Percentiles rank a stretch among this genome's conserved stretches.
These are phyloP conservation scores for Trididemnum nubilum DNA, from an alignment of 23 tunicate genomes.

Conservation along the genomic window DNA sequence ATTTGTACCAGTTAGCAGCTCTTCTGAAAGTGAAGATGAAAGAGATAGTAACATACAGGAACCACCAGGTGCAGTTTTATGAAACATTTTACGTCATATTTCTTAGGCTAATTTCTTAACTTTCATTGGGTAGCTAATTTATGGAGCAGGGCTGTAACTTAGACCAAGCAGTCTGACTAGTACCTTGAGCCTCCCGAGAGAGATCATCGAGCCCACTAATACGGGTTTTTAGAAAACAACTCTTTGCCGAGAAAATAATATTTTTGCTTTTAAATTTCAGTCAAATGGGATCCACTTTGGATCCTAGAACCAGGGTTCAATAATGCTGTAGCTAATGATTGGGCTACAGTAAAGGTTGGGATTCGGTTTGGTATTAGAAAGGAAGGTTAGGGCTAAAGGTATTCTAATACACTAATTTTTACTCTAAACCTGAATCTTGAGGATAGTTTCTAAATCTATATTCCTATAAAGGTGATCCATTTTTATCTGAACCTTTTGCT, in stretches of 20 bases:
- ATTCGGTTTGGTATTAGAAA: background rate
- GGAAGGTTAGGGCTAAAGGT: background rate
- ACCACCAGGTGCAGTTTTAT: slow-evolving; percentile 17
- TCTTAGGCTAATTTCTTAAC: slow-evolving; percentile 5
- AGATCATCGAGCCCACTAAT: background rate
- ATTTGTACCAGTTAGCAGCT: slow-evolving; percentile 11
- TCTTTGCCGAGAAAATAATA: background rate
- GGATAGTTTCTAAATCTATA: background rate
- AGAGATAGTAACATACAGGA: slow-evolving; percentile 1
- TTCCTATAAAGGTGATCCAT: background rate
- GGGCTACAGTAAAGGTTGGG: background rate
- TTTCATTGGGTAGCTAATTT: background rate
- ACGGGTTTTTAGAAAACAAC: background rate
- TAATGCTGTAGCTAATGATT: background rate
- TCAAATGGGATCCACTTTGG: slow-evolving; percentile 1
- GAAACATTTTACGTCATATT: background rate
- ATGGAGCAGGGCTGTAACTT: background rate
- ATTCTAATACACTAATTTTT: background rate
- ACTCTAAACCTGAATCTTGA: too few relatives aligned
- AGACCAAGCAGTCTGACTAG: slow-evolving; percentile 2
- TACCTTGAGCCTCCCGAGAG: background rate
- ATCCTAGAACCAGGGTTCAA: background rate
- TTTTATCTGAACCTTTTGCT: background rate
- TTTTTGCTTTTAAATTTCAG: background rate
- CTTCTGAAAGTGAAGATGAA: slow-evolving; percentile 25